Conservation (phyloP, 2,888 invertebrate genomes). For the Tetranychus truncatus region DNA sequence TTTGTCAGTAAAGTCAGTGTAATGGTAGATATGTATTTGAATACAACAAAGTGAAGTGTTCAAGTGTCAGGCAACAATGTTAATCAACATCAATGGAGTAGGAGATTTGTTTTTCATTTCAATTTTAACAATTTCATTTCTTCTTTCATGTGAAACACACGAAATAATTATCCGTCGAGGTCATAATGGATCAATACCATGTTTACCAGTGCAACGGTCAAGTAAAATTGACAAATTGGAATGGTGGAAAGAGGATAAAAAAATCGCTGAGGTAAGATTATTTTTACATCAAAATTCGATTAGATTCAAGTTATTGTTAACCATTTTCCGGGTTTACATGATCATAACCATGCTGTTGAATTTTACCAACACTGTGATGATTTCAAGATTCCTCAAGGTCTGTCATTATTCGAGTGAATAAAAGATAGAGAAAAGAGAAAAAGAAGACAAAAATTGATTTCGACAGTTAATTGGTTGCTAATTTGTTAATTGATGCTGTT, state of each 20-base stretch:
- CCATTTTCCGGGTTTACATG: not conserved
- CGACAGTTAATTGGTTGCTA: too few relatives aligned
- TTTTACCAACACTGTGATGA: too few relatives aligned
- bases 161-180: not conserved
- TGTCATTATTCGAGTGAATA: too few relatives aligned
- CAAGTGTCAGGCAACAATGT: too few relatives aligned
- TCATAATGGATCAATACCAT: conserved; percentile 15
- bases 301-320: not conserved
- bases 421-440: too few relatives aligned
- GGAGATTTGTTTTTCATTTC: not conserved
- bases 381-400: too few relatives aligned
- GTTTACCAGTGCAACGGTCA: conserved; percentile 23
- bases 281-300: not conserved
- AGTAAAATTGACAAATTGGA: conserved; percentile 24
- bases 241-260: conserved; percentile 26
- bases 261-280: conserved; percentile 24
- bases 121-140: not conserved
- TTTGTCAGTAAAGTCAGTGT: too few relatives aligned
- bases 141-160: not conserved
- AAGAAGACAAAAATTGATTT: too few relatives aligned
- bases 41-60: too few relatives aligned
- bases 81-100: too few relatives aligned
- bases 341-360: not conserved
- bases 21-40: too few relatives aligned
- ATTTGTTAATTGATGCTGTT: too few relatives aligned